A percentile compares a stretch with the other conserved stretches of the same genome.
Conservation (phyloP, 2,888 invertebrate genomes). For the Phyllotreta striolata region DNA sequence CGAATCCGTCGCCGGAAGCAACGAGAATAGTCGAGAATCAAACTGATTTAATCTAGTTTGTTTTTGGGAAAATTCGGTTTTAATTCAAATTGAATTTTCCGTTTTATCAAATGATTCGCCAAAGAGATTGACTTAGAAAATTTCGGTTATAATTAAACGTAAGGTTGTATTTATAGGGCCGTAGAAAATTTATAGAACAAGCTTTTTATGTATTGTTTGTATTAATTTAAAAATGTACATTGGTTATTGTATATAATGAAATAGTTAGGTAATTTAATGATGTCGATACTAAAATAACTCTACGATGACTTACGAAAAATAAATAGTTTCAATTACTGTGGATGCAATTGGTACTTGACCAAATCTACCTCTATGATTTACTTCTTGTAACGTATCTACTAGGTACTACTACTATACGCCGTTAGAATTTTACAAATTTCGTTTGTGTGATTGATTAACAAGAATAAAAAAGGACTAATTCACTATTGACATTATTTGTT, state of each 20-base stretch:
- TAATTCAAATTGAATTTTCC: conserved; percentile 15
- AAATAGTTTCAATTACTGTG: conserved; percentile 15
- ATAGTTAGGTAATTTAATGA: conserved; percentile 24
- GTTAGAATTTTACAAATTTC: conserved; percentile 4
- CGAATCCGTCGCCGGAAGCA: conserved; percentile 64
- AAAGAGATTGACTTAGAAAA: conserved; percentile 44
- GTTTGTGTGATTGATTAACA: conserved; percentile 10
- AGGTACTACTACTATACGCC: background rate
- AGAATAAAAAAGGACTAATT: conserved; percentile 6
- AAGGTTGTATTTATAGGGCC: conserved; percentile 24
- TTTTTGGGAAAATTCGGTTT: conserved; percentile 32
- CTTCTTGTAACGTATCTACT: conserved; percentile 5
- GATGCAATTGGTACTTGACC: conserved; percentile 24
- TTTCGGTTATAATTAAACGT: conserved; percentile 20
- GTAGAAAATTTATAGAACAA: conserved; percentile 24
- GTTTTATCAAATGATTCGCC: conserved; percentile 38
- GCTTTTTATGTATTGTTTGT: conserved; percentile 30
- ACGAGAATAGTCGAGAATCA: conserved; percentile 78
- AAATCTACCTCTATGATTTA: conserved; percentile 28
- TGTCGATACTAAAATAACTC: background rate
- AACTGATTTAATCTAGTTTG: conserved; percentile 52
- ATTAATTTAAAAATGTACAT: conserved; percentile 29
- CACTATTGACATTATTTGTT: background rate
- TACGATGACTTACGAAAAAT: background rate
- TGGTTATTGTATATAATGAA: conserved; percentile 25